phyloP scores from a whole-genome alignment of 2,797 vertebrate species.

The Trachops cirrhosus region DNA sequence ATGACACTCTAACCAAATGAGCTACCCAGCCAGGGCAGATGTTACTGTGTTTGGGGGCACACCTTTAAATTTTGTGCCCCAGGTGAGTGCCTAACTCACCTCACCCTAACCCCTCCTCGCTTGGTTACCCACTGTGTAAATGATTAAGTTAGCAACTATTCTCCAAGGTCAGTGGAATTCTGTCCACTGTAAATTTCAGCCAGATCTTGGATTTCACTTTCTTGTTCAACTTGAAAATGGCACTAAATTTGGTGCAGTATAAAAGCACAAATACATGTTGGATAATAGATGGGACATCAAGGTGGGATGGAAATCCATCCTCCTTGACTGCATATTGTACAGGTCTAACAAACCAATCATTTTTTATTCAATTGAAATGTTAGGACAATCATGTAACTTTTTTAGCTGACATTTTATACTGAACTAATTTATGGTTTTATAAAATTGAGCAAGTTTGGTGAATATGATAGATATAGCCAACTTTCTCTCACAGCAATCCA shows the following conservation, averaged over 20 bases:
- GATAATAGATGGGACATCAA: background rate
- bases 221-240: background rate
- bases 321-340: background rate
- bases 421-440: slow-evolving; percentile 25
- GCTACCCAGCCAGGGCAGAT: background rate
- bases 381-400: background rate
- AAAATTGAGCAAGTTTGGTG: slow-evolving; percentile 28
- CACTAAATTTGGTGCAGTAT: background rate
- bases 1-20: background rate
- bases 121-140: background rate
- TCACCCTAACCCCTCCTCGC: background rate
- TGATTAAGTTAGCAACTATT: background rate
- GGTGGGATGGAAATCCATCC: background rate
- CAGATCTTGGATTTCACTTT: background rate
- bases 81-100: background rate
- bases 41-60: background rate
- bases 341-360: background rate
- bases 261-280: background rate
- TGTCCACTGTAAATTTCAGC: background rate
- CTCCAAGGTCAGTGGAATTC: background rate
- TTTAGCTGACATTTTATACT: slow-evolving; percentile 17
- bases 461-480: background rate
- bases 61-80: background rate
- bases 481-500: background rate
- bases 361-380: background rate